Conservation (phyloP, 2,888 invertebrate species). For the Drosophila cognata region DNA sequence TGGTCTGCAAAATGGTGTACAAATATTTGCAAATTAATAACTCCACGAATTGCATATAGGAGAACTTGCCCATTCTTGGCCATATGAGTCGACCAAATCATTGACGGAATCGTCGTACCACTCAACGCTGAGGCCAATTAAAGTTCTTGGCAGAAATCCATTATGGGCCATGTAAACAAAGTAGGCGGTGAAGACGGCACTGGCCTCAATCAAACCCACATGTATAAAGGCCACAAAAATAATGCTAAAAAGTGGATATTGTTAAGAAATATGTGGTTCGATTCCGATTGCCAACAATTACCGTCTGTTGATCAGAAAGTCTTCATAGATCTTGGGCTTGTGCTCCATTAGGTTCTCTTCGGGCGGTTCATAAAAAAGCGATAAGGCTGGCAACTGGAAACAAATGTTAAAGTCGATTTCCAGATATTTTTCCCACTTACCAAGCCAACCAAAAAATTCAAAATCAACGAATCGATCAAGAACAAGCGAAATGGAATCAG, state of each 20-base stretch:
- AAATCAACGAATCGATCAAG: constrained; percentile 26
- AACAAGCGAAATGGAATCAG: constrained; percentile 49
- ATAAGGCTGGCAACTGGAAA: constrained; percentile 48
- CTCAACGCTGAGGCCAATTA: constrained; percentile 14
- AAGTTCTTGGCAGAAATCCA: constrained; percentile 54
- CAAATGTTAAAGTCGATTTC: background rate
- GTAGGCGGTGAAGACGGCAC: constrained; percentile 49
- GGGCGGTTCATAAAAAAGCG: constrained; percentile 47
- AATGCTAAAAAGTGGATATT: constrained; percentile 23
- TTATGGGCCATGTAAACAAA: constrained; percentile 50
- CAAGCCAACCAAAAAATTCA: constrained; percentile 44
- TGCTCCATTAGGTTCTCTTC: constrained; percentile 51
- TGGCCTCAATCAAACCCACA: constrained; percentile 57
- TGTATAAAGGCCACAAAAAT: constrained; percentile 50
- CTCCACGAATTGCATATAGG: background rate
- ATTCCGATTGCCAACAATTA: background rate
- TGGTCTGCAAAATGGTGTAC: constrained; percentile 18
- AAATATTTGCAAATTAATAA: background rate
- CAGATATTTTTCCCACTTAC: constrained; percentile 28
- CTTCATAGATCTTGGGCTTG: constrained; percentile 49
- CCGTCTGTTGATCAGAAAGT: constrained; percentile 52
- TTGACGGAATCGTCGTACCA: constrained; percentile 44
- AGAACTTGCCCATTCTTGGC: constrained; percentile 66
- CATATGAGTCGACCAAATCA: constrained; percentile 57
- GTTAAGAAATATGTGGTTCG: background rate